These are phyloP conservation scores for Arizona elegans DNA, from an alignment of 2,113 vertebrate genomes.

Conservation along the genomic window DNA sequence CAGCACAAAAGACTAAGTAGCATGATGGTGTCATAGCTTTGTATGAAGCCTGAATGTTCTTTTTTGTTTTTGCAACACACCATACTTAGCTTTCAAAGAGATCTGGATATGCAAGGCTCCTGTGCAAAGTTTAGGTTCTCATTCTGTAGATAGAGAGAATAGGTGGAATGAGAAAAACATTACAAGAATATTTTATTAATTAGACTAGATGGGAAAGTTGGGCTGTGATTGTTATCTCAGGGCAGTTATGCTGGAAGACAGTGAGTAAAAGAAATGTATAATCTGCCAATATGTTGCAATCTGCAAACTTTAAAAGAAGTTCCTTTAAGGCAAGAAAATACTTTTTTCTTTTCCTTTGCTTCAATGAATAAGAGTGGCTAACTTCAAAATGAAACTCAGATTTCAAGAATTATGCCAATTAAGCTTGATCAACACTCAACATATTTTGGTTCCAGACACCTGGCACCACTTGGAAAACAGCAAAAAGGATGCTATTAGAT, in stretches of 20 bases:
- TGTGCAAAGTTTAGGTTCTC: background rate
- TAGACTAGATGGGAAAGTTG: background rate
- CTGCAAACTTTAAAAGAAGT: background rate
- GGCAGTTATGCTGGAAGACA: background rate
- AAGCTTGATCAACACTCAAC: background rate
- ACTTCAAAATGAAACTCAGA: background rate
- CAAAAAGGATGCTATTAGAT: background rate
- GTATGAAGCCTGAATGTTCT: background rate
- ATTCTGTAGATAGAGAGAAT: background rate
- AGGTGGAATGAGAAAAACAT: background rate
- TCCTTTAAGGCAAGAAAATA: background rate
- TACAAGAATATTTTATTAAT: background rate
- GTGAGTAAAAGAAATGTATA: background rate
- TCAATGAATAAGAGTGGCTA: background rate
- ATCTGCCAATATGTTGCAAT: background rate
- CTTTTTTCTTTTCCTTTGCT: background rate
- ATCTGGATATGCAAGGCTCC: background rate
- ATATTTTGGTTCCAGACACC: background rate
- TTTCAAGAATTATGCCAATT: background rate
- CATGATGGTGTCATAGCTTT: background rate
- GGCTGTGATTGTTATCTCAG: background rate
- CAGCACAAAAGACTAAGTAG: background rate
- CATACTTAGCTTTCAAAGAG: background rate
- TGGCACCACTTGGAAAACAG: background rate
- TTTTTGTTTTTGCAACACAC: background rate